Conservation (phyloP, 2,797 vertebrate species). For the Hoplostethus atlanticus region DNA sequence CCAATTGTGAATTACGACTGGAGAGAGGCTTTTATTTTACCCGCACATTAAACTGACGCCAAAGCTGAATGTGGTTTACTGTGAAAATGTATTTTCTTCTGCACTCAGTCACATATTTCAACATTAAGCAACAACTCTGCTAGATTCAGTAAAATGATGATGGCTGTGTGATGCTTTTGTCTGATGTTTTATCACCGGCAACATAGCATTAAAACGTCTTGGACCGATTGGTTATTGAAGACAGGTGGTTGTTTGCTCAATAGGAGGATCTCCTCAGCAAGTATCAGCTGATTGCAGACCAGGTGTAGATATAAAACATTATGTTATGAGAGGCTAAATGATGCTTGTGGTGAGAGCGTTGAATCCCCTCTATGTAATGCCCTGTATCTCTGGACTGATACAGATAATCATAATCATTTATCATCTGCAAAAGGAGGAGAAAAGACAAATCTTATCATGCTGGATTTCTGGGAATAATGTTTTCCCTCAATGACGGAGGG, state of each 20-base stretch:
- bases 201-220: neutral
- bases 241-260: slow-evolving; percentile 9
- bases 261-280: slow-evolving; percentile 7
- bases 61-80: neutral
- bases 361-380: slow-evolving; percentile 55
- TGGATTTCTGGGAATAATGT: slow-evolving; percentile 37
- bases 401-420: slow-evolving; percentile 44
- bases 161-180: neutral
- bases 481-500: slow-evolving; percentile 54
- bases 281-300: slow-evolving; percentile 6
- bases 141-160: neutral
- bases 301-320: slow-evolving; percentile 27
- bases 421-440: slow-evolving; percentile 48
- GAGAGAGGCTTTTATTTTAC: neutral
- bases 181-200: neutral
- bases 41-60: neutral
- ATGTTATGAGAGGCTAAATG: slow-evolving; percentile 45
- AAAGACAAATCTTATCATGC: slow-evolving; percentile 33
- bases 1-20: too few relatives aligned
- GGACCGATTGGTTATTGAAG: slow-evolving; percentile 4
- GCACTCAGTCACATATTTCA: neutral
- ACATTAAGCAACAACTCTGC: neutral
- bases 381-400: slow-evolving; percentile 55
- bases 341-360: slow-evolving; percentile 45
- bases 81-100: neutral